Evolutionary conservation across 2,113 vertebrate species (phyloP).

Genomic region (Pyxicephalus adspersus): DNA sequence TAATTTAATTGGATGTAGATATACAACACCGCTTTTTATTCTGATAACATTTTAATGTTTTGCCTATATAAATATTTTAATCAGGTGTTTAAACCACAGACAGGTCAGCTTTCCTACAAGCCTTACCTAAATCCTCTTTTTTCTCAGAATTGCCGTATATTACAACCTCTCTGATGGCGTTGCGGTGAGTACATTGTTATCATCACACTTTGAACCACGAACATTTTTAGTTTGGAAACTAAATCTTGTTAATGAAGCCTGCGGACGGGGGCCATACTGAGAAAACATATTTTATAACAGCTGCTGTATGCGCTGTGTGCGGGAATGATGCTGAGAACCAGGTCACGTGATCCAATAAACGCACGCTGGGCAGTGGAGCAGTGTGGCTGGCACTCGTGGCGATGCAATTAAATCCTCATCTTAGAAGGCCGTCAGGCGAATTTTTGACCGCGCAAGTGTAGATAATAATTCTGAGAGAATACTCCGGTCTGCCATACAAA

Average conservation of each 20-base stretch:
- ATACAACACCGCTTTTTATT: no score
- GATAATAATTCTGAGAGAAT: constrained; percentile 52
- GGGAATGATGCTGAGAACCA: background rate
- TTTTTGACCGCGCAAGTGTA: constrained; percentile 51
- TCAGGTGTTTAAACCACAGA: no score
- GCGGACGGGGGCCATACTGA: constrained; percentile 6
- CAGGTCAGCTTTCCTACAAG: no score
- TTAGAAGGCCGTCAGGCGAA: constrained; percentile 42
- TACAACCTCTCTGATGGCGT: no score
- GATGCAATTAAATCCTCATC: constrained; percentile 44
- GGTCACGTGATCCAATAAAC: constrained; percentile 15
- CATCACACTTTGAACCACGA: background rate
- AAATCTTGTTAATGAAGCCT: constrained; percentile 15
- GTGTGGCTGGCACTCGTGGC: constrained; percentile 9
- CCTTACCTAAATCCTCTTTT: no score
- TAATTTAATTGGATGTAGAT: no score
- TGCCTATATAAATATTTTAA: no score
- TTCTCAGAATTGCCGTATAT: no score
- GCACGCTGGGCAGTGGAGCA: background rate
- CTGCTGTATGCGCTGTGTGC: background rate
- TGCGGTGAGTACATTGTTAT: no score
- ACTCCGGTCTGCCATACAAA: constrained; percentile 33
- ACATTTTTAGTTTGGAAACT: background rate
- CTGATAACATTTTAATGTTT: no score
- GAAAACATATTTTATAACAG: background rate